These are phyloP conservation scores for Gordius sp. DNA, from an alignment of 2,888 invertebrate genomes.

Conservation along the genomic window DNA sequence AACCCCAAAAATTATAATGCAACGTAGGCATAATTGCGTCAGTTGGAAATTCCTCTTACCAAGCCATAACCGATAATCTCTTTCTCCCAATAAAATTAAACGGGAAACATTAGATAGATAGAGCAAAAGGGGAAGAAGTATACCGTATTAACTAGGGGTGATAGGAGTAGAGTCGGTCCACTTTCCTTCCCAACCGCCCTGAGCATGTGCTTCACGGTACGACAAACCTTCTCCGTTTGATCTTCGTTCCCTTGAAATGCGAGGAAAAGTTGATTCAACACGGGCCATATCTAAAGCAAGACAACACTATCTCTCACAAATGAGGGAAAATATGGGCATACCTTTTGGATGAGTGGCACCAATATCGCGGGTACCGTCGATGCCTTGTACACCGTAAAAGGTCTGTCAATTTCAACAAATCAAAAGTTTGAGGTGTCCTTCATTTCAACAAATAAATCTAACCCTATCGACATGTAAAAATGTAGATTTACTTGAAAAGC, in stretches of 20 bases:
- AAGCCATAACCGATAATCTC: no score
- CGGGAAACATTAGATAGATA: no score
- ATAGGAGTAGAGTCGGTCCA: neutral
- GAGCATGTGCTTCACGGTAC: neutral
- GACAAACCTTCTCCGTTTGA: conserved; percentile 10
- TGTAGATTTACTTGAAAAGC: conserved; percentile 2
- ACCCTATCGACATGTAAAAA: no score
- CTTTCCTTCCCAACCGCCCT: conserved; percentile 8
- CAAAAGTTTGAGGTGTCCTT: no score
- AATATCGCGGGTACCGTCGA: neutral
- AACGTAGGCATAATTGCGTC: no score
- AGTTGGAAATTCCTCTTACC: no score
- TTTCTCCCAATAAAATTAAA: no score
- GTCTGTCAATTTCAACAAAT: no score
- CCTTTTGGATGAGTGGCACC: neutral
- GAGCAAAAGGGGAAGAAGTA: no score
- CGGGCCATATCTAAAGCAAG: neutral
- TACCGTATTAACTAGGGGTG: conserved; percentile 7
- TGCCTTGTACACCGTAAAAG: conserved; percentile 3
- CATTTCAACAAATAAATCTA: neutral
- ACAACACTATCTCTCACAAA: neutral
- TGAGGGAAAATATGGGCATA: neutral
- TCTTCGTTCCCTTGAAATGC: neutral
- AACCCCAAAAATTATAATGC: no score
- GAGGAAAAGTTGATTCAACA: conserved; percentile 5